Conservation (phyloP, 2,888 invertebrate species). For the Tortricodes alternella region DNA sequence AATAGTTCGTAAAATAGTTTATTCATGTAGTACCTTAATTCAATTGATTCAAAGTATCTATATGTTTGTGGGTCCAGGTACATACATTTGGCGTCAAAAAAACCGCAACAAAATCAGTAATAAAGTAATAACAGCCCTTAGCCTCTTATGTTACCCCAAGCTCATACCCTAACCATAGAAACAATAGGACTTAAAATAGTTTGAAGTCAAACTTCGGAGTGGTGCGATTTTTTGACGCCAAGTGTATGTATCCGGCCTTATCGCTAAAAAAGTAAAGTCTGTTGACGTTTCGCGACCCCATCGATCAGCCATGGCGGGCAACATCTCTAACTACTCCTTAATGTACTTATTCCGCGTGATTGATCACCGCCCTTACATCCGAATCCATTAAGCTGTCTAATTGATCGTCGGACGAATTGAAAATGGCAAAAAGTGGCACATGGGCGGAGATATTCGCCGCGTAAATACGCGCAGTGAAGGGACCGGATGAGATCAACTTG, state of each 20-base stretch:
- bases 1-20: too few species aligned
- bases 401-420: conserved; percentile 74
- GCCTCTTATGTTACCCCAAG: too few species aligned
- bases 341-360: conserved; percentile 73
- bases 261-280: conserved; percentile 37
- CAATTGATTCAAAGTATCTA: too few species aligned
- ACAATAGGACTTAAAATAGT: too few species aligned
- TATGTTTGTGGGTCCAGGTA: too few species aligned
- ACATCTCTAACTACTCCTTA: conserved; percentile 67
- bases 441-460: conserved; percentile 21
- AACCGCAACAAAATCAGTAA: too few species aligned
- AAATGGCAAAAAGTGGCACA: conserved; percentile 66
- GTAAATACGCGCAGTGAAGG: conserved; percentile 24
- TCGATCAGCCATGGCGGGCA: conserved; percentile 60
- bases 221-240: too few species aligned
- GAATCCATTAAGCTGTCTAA: conserved; percentile 78
- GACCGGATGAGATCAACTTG: neutral
- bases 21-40: too few species aligned
- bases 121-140: too few species aligned
- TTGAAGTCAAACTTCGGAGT: too few species aligned
- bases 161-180: too few species aligned
- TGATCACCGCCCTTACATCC: conserved; percentile 70
- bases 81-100: too few species aligned
- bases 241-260: conserved; percentile 1
- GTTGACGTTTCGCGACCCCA: conserved; percentile 42